A percentile compares a stretch with the other conserved stretches of the same genome.
phyloP scores from a whole-genome alignment of 2,888 invertebrate genomes.

The Drosophila fungiperda region DNA sequence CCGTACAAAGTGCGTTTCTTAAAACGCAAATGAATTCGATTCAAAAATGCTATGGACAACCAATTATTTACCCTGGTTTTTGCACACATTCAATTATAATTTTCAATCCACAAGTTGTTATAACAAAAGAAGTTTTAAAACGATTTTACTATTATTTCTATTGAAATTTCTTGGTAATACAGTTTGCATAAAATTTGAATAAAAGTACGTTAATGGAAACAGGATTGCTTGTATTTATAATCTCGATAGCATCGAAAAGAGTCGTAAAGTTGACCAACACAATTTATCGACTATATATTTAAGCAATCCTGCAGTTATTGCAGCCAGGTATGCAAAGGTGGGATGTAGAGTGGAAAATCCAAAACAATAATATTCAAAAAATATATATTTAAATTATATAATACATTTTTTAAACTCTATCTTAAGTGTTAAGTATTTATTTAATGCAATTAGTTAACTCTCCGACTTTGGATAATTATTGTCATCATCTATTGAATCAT shows the following conservation, averaged over 20 bases:
- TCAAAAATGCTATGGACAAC: not conserved
- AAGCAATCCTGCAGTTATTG: not conserved
- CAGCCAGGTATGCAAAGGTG: not conserved
- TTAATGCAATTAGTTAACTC: not conserved
- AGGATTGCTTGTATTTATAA: not conserved
- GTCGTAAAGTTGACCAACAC: not conserved
- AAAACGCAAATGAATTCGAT: conserved; percentile 41
- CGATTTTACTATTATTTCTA: not conserved
- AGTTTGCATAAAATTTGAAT: not conserved
- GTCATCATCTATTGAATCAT: conserved; percentile 20
- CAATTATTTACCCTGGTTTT: not conserved
- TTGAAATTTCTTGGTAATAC: not conserved
- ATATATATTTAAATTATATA: not conserved
- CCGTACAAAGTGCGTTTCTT: conserved; percentile 86
- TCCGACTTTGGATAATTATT: conserved; percentile 5
- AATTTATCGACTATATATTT: not conserved
- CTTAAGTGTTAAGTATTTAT: not conserved
- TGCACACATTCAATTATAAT: not conserved
- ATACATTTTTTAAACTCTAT: not conserved
- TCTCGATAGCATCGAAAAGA: not conserved
- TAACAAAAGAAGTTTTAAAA: conserved; percentile 1
- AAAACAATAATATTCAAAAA: not conserved
- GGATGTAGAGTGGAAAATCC: not conserved
- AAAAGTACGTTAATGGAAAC: not conserved
- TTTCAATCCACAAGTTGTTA: not conserved